phyloP scores from a whole-genome alignment of 2,888 invertebrate species.

The Mylabris sibirica region DNA sequence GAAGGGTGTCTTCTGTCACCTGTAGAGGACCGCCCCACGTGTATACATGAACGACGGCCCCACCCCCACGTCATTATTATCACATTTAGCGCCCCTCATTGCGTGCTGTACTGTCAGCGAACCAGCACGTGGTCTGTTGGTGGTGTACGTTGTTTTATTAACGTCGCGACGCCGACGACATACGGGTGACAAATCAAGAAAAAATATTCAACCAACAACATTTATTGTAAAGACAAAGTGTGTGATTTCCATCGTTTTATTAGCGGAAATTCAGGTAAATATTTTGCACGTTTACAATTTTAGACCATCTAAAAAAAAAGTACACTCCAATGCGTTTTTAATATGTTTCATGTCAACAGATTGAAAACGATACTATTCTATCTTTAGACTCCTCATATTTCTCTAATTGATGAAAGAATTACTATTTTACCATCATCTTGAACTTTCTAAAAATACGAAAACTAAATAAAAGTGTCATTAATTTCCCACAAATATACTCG shows the following conservation, averaged over 20 bases:
- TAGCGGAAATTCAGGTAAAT: background rate
- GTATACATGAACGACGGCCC: constrained; percentile 44
- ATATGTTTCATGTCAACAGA: constrained; percentile 19
- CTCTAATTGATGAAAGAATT: background rate
- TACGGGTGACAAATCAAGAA: background rate
- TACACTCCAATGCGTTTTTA: background rate
- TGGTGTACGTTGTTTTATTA: constrained; percentile 35
- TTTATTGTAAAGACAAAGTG: background rate
- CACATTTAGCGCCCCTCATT: constrained; percentile 59
- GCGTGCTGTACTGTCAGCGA: constrained; percentile 54
- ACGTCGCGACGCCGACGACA: constrained; percentile 40
- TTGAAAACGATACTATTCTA: constrained; percentile 27
- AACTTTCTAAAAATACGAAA: background rate
- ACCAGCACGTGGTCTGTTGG: constrained; percentile 55
- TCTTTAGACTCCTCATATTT: background rate
- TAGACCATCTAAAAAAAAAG: constrained; percentile 1
- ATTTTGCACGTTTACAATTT: background rate
- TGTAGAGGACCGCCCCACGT: constrained; percentile 54
- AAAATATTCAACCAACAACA: background rate
- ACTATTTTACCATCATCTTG: background rate
- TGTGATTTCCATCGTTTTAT: background rate
- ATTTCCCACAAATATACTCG: background rate
- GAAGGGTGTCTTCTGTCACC: constrained; percentile 49
- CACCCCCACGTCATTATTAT: constrained; percentile 57
- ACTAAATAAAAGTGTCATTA: background rate